Conservation (phyloP, 2,888 invertebrate species). For the Gasteruption jaculator region DNA sequence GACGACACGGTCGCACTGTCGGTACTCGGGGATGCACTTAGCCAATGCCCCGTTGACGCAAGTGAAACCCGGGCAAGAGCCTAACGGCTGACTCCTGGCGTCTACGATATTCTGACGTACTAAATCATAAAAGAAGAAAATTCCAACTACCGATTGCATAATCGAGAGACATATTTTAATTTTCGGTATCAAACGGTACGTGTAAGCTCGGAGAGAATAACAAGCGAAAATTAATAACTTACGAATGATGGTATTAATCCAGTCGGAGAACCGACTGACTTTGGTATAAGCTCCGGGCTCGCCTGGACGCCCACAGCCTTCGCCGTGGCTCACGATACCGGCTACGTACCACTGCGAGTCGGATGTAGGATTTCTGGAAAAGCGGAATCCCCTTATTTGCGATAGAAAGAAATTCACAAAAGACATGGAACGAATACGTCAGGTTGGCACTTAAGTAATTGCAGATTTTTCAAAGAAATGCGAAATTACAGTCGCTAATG, state of each 20-base stretch:
- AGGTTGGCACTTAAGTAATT: no score
- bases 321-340: constrained; percentile 82
- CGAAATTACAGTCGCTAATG: no score
- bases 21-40: constrained; percentile 64
- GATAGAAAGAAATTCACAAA: no score
- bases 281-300: constrained; percentile 82
- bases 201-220: neutral
- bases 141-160: no score
- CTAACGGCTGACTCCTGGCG: constrained; percentile 49
- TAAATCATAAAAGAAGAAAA: neutral
- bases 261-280: constrained; percentile 69
- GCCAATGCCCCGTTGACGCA: constrained; percentile 64
- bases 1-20: constrained; percentile 68
- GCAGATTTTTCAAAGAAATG: no score
- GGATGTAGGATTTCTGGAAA: constrained; percentile 59
- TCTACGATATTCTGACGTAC: constrained; percentile 11
- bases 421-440: no score
- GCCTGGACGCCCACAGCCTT: constrained; percentile 75
- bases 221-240: constrained; percentile 37
- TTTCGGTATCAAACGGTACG: no score
- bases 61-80: constrained; percentile 68
- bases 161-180: no score
- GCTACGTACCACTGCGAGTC: constrained; percentile 73
- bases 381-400: no score
- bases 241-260: constrained; percentile 66